Conservation (phyloP, 2,113 vertebrate species). For the Cyprinus carpio region DNA sequence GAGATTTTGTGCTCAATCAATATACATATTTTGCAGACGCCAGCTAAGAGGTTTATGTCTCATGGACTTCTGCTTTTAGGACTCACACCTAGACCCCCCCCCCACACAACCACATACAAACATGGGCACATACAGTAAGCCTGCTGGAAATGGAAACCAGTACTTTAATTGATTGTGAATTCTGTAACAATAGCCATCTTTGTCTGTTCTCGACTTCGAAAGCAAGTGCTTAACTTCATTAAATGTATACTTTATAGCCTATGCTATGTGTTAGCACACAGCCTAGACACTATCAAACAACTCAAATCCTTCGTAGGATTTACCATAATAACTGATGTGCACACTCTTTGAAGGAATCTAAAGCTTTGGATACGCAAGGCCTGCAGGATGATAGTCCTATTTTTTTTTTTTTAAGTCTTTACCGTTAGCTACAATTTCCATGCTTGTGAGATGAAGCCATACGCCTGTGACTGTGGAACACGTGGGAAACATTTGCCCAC, state of each 20-base stretch:
- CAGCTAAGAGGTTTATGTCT: slow-evolving; percentile 34
- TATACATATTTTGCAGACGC: slow-evolving; percentile 41
- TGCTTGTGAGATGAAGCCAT: slow-evolving; percentile 39
- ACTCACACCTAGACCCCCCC: slow-evolving; percentile 7
- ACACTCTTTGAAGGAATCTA: slow-evolving; percentile 22
- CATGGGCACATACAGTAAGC: slow-evolving; percentile 22
- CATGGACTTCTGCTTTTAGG: slow-evolving; percentile 38
- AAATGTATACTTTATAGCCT: neutral
- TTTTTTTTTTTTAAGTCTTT: slow-evolving; percentile 43
- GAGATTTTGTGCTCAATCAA: slow-evolving; percentile 44
- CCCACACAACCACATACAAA: slow-evolving; percentile 15
- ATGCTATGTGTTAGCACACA: neutral
- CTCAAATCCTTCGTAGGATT: slow-evolving; percentile 40
- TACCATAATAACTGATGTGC: slow-evolving; percentile 6
- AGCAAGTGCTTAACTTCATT: neutral
- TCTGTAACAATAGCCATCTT: neutral
- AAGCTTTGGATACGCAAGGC: slow-evolving; percentile 43
- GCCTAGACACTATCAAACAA: neutral
- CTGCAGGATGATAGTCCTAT: slow-evolving; percentile 19
- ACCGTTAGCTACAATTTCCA: slow-evolving; percentile 48
- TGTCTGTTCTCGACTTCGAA: neutral
- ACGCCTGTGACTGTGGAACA: slow-evolving; percentile 37
- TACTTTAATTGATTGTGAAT: neutral
- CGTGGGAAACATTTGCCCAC: slow-evolving; percentile 50
- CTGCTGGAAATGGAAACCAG: slow-evolving; percentile 16